phyloP scores from a whole-genome alignment of 2,113 vertebrate species.

The Todiramphus saurophagus region DNA sequence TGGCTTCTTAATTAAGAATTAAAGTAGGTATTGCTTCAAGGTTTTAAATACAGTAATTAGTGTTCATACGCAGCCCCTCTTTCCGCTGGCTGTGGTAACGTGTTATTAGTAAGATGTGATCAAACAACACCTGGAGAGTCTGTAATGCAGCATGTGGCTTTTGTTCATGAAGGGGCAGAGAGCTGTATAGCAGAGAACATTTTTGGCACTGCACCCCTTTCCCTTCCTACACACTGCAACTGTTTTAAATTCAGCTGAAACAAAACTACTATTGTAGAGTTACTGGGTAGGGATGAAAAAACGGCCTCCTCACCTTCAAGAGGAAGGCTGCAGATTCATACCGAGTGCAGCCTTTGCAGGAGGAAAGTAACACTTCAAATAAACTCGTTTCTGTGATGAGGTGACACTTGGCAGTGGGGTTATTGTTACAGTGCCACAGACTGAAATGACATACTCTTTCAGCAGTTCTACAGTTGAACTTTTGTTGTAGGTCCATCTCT shows the following conservation, averaged over 20 bases:
- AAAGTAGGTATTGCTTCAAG: background rate
- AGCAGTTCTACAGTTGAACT: background rate
- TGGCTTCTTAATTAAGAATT: background rate
- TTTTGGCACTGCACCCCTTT: background rate
- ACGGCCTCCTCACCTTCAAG: background rate
- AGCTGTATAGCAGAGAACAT: background rate
- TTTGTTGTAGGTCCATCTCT: background rate
- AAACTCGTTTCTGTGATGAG: background rate
- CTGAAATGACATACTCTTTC: background rate
- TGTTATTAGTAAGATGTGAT: background rate
- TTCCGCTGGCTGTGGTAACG: background rate
- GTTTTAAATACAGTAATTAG: constrained; percentile 18
- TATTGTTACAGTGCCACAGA: background rate
- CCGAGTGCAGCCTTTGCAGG: background rate
- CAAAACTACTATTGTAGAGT: background rate
- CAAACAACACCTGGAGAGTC: background rate
- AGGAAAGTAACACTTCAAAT: background rate
- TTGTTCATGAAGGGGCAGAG: background rate
- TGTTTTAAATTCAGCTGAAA: background rate
- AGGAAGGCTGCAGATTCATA: background rate
- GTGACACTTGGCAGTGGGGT: background rate
- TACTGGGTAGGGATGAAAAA: background rate
- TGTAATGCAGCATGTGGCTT: background rate
- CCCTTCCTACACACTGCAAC: background rate
- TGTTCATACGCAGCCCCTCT: background rate